These are phyloP conservation scores for Chaitophorus viminalis DNA, from an alignment of 2,888 invertebrate genomes.

Conservation along the genomic window DNA sequence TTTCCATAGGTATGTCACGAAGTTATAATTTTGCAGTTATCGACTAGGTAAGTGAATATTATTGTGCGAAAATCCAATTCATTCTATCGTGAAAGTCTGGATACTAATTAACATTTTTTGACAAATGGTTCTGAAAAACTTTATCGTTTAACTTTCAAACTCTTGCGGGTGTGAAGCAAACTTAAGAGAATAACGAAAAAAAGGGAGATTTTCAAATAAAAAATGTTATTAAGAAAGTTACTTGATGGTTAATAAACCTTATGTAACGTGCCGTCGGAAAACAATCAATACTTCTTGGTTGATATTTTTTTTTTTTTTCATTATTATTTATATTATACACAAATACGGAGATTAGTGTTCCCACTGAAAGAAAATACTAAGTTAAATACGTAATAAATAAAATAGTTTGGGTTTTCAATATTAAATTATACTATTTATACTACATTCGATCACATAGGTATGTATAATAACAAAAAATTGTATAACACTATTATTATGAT, in stretches of 20 bases:
- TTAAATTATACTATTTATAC: no score
- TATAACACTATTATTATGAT: no score
- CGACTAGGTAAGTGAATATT: not conserved
- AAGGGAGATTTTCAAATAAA: conserved; percentile 13
- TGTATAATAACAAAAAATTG: no score
- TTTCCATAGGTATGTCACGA: conserved; percentile 5
- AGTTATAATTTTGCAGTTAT: not conserved
- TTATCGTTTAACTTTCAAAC: conserved; percentile 50
- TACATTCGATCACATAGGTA: no score
- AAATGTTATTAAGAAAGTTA: conserved; percentile 43
- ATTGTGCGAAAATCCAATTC: conserved; percentile 6
- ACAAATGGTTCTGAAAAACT: conserved; percentile 40
- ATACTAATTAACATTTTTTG: conserved; percentile 38
- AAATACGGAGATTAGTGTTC: not conserved
- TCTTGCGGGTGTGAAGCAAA: conserved; percentile 32
- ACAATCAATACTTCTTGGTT: conserved; percentile 28
- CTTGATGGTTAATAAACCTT: conserved; percentile 27
- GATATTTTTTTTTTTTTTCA: not conserved
- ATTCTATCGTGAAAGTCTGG: not conserved
- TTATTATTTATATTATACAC: not conserved
- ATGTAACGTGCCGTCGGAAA: not conserved
- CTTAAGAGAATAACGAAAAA: conserved; percentile 34
- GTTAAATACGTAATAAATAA: no score
- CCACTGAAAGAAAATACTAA: not conserved
- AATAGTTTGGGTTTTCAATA: no score